Percentiles rank a stretch among this genome's conserved stretches.
Conservation (phyloP, 2,888 invertebrate genomes). For the Orthosia gothica region DNA sequence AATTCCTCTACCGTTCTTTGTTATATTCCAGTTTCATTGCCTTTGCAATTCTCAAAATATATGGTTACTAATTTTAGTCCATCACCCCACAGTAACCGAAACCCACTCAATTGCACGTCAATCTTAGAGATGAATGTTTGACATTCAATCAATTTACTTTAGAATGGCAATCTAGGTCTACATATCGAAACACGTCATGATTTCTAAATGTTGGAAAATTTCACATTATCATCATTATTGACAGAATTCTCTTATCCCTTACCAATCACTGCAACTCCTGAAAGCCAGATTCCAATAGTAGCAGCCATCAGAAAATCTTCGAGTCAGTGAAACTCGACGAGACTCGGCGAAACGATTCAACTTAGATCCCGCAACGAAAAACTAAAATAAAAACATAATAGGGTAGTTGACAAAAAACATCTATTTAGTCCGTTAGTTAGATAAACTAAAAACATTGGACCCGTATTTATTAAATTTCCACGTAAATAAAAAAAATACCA, state of each 20-base stretch:
- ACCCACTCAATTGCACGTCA: slow-evolving; percentile 38
- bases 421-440: too few relatives aligned
- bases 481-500: too few relatives aligned
- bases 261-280: too few relatives aligned
- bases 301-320: too few relatives aligned
- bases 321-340: too few relatives aligned
- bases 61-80: slow-evolving; percentile 12
- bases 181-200: slow-evolving; percentile 1
- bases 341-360: too few relatives aligned
- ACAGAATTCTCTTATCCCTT: background rate
- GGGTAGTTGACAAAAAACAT: too few relatives aligned
- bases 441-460: too few relatives aligned
- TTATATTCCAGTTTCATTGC: background rate
- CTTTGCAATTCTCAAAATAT: background rate
- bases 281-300: too few relatives aligned
- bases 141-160: slow-evolving; percentile 16
- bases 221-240: background rate
- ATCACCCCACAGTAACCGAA: slow-evolving; percentile 6
- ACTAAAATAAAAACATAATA: too few relatives aligned
- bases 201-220: background rate
- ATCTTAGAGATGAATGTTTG: slow-evolving; percentile 39
- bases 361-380: too few relatives aligned
- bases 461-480: too few relatives aligned
- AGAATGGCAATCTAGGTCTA: background rate
- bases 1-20: background rate